phyloP scores from a whole-genome alignment of 1,140 invertebrate species.

The Tribolium castaneum region DNA sequence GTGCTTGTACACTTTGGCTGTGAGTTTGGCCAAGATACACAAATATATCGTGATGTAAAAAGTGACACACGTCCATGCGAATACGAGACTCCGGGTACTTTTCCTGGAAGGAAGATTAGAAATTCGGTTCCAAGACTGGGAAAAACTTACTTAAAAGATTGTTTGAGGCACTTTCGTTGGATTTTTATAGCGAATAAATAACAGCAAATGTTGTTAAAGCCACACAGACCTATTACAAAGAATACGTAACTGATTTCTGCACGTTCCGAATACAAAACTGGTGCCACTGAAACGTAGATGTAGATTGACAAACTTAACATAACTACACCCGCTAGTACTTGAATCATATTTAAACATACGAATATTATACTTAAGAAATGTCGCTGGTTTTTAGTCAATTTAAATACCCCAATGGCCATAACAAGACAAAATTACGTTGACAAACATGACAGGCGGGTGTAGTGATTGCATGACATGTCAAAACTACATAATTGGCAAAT shows the following conservation, averaged over 20 bases:
- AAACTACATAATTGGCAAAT: not conserved
- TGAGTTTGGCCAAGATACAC: conserved; percentile 55
- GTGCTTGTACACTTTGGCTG: conserved; percentile 58
- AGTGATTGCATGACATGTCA: not conserved
- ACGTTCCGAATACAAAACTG: conserved; percentile 58
- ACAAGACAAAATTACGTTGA: conserved; percentile 10
- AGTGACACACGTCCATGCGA: conserved; percentile 56
- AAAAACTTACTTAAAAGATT: conserved; percentile 58
- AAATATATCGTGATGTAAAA: conserved; percentile 56
- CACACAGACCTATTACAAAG: conserved; percentile 58
- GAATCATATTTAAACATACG: conserved; percentile 52
- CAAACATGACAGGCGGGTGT: conserved; percentile 16
- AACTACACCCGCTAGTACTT: conserved; percentile 53
- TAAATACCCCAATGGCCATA: conserved; percentile 52
- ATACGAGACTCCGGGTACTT: conserved; percentile 58
- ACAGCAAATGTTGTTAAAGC: conserved; percentile 57
- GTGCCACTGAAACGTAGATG: conserved; percentile 54
- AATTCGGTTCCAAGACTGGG: not conserved
- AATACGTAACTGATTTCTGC: conserved; percentile 61
- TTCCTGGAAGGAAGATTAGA: conserved; percentile 53
- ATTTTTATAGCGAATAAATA: conserved; percentile 60
- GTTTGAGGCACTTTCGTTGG: conserved; percentile 57
- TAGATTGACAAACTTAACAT: conserved; percentile 57
- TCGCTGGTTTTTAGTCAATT: conserved; percentile 43
- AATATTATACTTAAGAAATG: conserved; percentile 40